A percentile compares a stretch with the other conserved stretches of the same genome.
phyloP scores from a whole-genome alignment of 2,113 vertebrate genomes.

The Phyllostomus discolor region DNA sequence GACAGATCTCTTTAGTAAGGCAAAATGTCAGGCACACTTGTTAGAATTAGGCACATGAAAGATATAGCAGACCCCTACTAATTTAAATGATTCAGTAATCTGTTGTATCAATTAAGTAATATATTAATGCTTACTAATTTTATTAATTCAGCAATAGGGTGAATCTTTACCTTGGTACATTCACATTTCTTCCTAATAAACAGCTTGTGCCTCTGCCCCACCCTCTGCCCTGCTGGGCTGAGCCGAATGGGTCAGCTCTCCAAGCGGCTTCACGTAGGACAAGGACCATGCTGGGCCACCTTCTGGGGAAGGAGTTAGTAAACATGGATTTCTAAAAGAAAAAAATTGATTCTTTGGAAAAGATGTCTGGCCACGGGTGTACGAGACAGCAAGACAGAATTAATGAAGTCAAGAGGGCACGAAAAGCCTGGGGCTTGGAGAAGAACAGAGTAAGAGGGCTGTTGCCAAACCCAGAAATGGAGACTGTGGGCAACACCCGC shows the following conservation, averaged over 20 bases:
- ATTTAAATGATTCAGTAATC: neutral
- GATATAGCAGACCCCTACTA: neutral
- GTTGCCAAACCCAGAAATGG: neutral
- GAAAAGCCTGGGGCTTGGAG: neutral
- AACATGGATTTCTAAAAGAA: neutral
- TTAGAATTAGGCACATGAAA: neutral
- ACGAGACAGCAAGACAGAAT: neutral
- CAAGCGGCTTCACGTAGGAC: neutral
- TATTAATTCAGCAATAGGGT: neutral
- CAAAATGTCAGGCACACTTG: neutral
- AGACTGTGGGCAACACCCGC: fast-evolving
- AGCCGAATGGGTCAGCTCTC: neutral
- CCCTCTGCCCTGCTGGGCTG: neutral
- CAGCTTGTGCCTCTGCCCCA: neutral
- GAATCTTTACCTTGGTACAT: neutral
- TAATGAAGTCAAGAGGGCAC: neutral
- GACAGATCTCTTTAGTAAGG: neutral
- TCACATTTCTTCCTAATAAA: neutral
- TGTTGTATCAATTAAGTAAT: neutral
- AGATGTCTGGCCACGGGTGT: neutral
- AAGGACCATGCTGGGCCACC: neutral
- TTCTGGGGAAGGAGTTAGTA: neutral
- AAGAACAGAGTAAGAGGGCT: neutral
- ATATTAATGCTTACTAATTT: neutral
- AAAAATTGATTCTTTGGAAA: neutral